Base-by-base conservation (phyloP, 2,888 invertebrate species). In the Chrysina gloriosa region DNA sequence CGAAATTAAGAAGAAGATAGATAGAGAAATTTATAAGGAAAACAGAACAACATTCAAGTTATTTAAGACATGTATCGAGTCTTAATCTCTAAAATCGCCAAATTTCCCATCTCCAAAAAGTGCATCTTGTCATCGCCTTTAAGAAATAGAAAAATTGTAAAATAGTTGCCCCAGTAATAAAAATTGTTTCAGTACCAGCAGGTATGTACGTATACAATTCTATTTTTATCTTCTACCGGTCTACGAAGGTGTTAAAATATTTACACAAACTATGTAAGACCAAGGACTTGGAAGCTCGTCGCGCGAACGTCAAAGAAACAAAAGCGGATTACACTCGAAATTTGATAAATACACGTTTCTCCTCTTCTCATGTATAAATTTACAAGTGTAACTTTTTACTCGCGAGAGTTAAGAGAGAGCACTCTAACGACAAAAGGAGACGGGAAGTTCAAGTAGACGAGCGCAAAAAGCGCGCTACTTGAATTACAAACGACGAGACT, bases 281-380 rank as follows among this genome's bases (percentile, higher is more conserved):
- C 16, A 42, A 42, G 9, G 9, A n/a, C 42, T 25, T 14, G 25
- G 27, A 61, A 61, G 31, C 27, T 19, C 58, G 23, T 19, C 58
- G 23, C 42, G 16, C 25, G 4, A 27, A 42, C 58, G 21, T 61
- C 58, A 61, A 61, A 61, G 58, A 42, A 25, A 39, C 39, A 61
- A 52, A 50, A 61, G 58, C 16, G 29, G 9, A 27, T 27, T 42
- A 61, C 58, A 61, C 58, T 42, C 36, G 39, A 61, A 61, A 61
- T 61, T 21, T 39, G 23, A 58, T 58, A 58, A 58, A 58, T 39
- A 36, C 14, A 21, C 25, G 39, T 58, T 58, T n/a, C n/a, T n/a
- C 25, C 58, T 39, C 25, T 42, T 42, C 58, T 42, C 58, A 61
- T 61, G 42, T 27, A 61, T 61, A 61, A 45, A 61, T 61, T 61